phyloP scores from a whole-genome alignment of 37 sponge, comb jelly and placozoan species.

The Cliona cf. orientalis region DNA sequence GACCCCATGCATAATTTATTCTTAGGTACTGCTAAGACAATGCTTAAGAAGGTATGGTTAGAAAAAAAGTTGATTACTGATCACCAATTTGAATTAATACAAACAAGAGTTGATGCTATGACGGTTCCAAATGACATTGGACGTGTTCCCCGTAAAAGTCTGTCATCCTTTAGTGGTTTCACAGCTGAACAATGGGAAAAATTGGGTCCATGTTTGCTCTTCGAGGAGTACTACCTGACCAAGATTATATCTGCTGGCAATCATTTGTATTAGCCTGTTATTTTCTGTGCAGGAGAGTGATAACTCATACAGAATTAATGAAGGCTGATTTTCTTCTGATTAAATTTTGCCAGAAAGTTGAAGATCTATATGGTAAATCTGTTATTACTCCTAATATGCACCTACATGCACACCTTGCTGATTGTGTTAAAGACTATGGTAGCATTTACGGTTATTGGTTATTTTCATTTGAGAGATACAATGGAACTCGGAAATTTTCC shows the following conservation, averaged over 20 bases:
- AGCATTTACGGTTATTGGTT: slow-evolving; percentile 19
- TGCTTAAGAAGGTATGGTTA: slow-evolving; percentile 1
- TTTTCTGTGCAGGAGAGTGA: background rate
- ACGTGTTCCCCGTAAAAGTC: background rate
- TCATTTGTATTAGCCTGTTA: slow-evolving; percentile 28
- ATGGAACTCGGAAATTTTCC: slow-evolving; percentile 25
- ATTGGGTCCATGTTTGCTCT: background rate
- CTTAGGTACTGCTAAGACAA: slow-evolving; percentile 2
- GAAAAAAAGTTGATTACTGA: background rate
- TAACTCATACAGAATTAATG: background rate
- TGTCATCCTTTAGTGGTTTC: background rate
- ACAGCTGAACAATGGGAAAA: background rate
- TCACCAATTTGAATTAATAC: background rate
- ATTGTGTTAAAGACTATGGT: slow-evolving; percentile 17
- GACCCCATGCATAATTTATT: slow-evolving; percentile 32
- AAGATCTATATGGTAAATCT: slow-evolving; percentile 17
- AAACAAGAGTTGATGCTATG: background rate
- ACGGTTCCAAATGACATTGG: background rate
- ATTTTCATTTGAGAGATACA: slow-evolving; percentile 23
- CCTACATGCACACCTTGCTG: slow-evolving; percentile 13
- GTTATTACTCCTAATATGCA: slow-evolving; percentile 37
- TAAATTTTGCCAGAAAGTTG: slow-evolving; percentile 13
- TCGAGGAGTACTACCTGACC: slow-evolving; percentile 5
- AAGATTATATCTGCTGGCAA: slow-evolving; percentile 27
- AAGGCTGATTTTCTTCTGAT: background rate